phyloP scores from a whole-genome alignment of 2,888 invertebrate genomes.

The Drosophila rubida region DNA sequence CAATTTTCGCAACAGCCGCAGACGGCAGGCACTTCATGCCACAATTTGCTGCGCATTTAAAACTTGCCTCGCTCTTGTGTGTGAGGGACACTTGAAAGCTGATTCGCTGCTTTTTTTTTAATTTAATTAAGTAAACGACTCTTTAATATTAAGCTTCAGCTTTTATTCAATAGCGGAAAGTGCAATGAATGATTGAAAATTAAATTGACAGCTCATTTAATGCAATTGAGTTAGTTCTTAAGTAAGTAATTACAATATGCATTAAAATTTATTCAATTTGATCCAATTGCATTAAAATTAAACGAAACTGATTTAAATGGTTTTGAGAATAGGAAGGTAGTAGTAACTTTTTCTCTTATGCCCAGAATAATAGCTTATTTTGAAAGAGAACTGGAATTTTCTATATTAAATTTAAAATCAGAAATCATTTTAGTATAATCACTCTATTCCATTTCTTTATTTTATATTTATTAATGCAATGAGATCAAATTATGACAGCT shows the following conservation, averaged over 20 bases:
- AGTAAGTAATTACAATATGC: neutral
- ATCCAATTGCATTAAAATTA: neutral
- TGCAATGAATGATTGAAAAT: neutral
- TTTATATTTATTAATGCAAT: too few relatives aligned
- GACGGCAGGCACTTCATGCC: conserved; percentile 34
- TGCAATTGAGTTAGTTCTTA: too few relatives aligned
- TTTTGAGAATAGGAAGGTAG: neutral
- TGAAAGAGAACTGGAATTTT: too few relatives aligned
- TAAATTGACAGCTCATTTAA: too few relatives aligned
- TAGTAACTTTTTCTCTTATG: neutral
- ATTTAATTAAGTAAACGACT: neutral
- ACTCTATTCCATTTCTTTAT: too few relatives aligned
- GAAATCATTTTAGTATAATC: too few relatives aligned
- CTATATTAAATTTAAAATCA: too few relatives aligned
- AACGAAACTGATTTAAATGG: neutral
- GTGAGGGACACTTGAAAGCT: conserved; percentile 7
- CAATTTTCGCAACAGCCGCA: conserved; percentile 11
- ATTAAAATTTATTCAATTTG: neutral
- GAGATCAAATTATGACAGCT: too few relatives aligned
- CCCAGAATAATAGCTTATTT: too few relatives aligned
- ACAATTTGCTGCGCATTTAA: conserved; percentile 23
- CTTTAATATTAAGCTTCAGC: neutral
- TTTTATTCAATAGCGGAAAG: neutral
- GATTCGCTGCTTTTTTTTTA: neutral
- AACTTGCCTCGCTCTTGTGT: conserved; percentile 16